Conservation (phyloP, 2,113 vertebrate species). For the Chaenogobius annularis region DNA sequence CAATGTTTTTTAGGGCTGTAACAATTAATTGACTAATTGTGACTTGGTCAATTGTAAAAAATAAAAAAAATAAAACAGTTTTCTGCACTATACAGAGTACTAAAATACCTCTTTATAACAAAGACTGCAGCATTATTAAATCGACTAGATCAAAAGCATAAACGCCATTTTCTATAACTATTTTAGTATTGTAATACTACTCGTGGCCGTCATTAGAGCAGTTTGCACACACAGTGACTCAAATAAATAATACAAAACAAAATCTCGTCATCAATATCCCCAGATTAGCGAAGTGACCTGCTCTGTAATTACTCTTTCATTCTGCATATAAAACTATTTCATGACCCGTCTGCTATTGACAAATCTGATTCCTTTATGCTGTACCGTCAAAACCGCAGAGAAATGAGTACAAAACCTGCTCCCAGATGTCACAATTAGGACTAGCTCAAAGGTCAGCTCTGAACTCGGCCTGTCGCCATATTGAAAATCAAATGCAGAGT, state of each 20-base stretch:
- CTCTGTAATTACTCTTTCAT: slow-evolving; percentile 33
- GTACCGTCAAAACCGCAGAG: slow-evolving; percentile 30
- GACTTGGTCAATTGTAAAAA: too few relatives aligned
- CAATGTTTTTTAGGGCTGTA: too few relatives aligned
- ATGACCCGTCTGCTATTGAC: slow-evolving; percentile 50
- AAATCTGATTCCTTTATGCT: slow-evolving; percentile 39
- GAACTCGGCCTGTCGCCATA: slow-evolving; percentile 39
- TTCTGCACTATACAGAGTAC: too few relatives aligned
- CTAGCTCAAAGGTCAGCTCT: slow-evolving; percentile 60
- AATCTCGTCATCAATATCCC: slow-evolving; percentile 23
- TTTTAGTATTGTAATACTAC: not conserved
- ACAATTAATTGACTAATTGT: too few relatives aligned
- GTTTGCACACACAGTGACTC: not conserved
- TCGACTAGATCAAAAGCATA: not conserved
- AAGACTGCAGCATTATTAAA: too few relatives aligned
- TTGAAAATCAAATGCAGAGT: slow-evolving; percentile 73
- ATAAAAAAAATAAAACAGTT: too few relatives aligned
- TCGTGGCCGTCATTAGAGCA: not conserved
- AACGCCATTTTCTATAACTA: not conserved
- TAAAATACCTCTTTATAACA: too few relatives aligned
- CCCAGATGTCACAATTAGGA: slow-evolving; percentile 70
- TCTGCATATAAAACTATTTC: slow-evolving; percentile 45
- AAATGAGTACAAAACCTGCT: slow-evolving; percentile 40
- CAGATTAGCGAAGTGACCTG: slow-evolving; percentile 1
- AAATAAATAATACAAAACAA: slow-evolving; percentile 9